These are phyloP conservation scores for Megastigmus dorsalis DNA, from an alignment of 2,888 invertebrate species.

Conservation along the genomic window DNA sequence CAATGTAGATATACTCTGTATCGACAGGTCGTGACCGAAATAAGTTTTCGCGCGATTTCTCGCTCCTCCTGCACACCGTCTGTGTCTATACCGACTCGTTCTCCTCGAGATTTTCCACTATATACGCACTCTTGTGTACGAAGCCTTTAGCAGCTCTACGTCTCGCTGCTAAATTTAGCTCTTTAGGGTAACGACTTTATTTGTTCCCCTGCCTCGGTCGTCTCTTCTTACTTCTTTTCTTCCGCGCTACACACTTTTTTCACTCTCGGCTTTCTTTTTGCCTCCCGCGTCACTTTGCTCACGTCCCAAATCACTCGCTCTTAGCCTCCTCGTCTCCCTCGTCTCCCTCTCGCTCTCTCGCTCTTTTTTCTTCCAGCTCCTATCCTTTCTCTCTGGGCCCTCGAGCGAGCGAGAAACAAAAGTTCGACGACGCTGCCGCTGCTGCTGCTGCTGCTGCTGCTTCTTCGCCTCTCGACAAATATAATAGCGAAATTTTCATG, in stretches of 20 bases:
- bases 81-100: background rate
- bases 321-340: no score
- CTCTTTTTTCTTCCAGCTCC: background rate
- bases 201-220: background rate
- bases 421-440: no score
- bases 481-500: conserved; percentile 38
- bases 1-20: conserved; percentile 27
- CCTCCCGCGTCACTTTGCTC: background rate
- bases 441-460: background rate
- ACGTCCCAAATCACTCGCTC: no score
- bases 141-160: background rate
- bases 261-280: no score
- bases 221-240: background rate
- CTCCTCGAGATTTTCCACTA: conserved; percentile 30
- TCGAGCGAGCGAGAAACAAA: no score
- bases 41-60: conserved; percentile 49
- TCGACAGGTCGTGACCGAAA: conserved; percentile 42
- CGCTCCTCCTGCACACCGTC: background rate
- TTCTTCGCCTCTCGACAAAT: background rate
- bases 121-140: no score
- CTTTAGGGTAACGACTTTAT: conserved; percentile 39
- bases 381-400: background rate
- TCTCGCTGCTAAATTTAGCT: conserved; percentile 45
- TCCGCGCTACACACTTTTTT: no score
- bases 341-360: background rate